Evolutionary conservation across 2,797 vertebrate genomes (phyloP).

Genomic region (Xiphorhynchus erythropygius): DNA sequence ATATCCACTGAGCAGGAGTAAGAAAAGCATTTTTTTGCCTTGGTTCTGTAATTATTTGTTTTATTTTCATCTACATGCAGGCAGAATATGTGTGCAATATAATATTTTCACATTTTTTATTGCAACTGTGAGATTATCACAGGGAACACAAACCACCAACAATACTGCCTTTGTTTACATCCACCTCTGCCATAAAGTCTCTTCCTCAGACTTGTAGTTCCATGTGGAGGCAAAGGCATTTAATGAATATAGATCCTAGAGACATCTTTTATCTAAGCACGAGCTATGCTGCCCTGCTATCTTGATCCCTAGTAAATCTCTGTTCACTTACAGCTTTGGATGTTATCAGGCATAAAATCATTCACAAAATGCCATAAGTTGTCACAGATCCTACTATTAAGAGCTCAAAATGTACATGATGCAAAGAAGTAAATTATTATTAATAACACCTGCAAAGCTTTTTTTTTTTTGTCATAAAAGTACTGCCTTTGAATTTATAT

Average conservation of each 20-base stretch:
- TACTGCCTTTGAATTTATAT: background rate
- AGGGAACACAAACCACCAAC: slow-evolving; percentile 44
- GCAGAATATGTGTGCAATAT: background rate
- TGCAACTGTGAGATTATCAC: background rate
- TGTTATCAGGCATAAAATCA: fast-evolving
- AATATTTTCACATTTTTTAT: background rate
- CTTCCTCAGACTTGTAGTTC: slow-evolving; percentile 52
- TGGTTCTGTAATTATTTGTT: background rate
- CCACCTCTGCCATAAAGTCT: slow-evolving; percentile 21
- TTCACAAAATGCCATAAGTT: background rate
- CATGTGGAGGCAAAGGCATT: background rate
- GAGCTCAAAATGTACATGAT: background rate
- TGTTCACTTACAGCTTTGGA: background rate
- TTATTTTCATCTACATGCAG: background rate
- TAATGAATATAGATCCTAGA: slow-evolving; percentile 23
- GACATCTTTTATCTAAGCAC: slow-evolving; percentile 8
- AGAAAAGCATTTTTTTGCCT: background rate
- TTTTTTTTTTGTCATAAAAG: background rate
- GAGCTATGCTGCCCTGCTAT: background rate
- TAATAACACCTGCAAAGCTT: background rate
- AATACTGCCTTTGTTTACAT: slow-evolving; percentile 50
- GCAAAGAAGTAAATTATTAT: background rate
- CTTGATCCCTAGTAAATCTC: background rate
- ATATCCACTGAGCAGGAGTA: background rate
- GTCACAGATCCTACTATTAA: background rate